Percentiles rank a stretch among this genome's conserved stretches.
These are phyloP conservation scores for Lepus oiostolus DNA, from an alignment of 2,797 vertebrate species.

Conservation along the genomic window DNA sequence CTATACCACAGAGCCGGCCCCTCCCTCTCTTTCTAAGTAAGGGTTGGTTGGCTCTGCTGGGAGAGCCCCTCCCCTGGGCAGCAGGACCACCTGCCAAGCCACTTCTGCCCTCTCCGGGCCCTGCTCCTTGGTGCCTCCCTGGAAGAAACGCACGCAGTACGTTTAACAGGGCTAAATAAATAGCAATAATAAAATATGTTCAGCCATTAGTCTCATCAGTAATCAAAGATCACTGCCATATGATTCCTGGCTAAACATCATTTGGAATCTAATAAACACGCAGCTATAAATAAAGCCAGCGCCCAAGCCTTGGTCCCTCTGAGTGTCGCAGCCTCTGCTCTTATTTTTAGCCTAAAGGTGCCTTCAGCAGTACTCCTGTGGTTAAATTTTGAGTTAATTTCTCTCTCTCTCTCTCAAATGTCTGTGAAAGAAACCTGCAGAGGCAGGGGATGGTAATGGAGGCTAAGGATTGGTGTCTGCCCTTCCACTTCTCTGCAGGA, in stretches of 20 bases:
- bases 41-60: neutral
- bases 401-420: neutral
- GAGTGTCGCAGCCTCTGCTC: neutral
- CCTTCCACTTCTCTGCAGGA: neutral
- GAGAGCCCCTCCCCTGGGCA: neutral
- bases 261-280: constrained; percentile 81
- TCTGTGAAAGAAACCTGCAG: constrained; percentile 34
- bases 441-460: neutral
- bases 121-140: neutral
- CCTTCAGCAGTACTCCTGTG: neutral
- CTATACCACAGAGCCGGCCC: no score
- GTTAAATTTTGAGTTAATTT: constrained; percentile 58
- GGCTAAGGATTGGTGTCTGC: rapidly evolving
- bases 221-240: constrained; percentile 82
- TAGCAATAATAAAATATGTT: constrained; percentile 75
- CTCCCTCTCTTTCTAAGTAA: neutral
- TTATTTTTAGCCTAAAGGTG: constrained; percentile 72
- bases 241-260: constrained; percentile 80
- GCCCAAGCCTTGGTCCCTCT: neutral
- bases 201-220: constrained; percentile 75
- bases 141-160: neutral
- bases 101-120: neutral
- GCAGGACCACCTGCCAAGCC: neutral
- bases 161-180: constrained; percentile 69
- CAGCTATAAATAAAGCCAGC: constrained; percentile 71